Conservation (phyloP, 2,797 vertebrate species). For the Fistularia tabacaria region DNA sequence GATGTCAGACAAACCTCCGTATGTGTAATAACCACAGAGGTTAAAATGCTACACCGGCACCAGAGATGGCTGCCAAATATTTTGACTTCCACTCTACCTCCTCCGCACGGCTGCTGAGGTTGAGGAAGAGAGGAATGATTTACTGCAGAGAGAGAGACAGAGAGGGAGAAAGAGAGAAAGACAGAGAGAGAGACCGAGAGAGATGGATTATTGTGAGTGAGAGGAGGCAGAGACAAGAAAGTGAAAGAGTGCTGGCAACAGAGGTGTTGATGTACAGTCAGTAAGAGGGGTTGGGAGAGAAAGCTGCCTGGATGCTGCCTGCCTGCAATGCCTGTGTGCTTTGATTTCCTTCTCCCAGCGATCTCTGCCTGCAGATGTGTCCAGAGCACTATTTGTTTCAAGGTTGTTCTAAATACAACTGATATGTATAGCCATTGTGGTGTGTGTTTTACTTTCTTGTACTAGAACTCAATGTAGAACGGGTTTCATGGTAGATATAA, state of each 20-base stretch:
- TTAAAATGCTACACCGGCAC: conserved; percentile 73
- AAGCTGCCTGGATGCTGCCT: conserved; percentile 34
- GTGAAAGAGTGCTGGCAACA: too few species aligned
- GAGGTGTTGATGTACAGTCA: too few species aligned
- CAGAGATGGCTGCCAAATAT: conserved; percentile 73
- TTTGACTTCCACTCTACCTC: conserved; percentile 72
- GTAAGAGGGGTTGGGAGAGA: too few species aligned
- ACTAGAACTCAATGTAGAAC: conserved; percentile 39
- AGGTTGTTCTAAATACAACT: conserved; percentile 72
- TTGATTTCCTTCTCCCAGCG: conserved; percentile 52
- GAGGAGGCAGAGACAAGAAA: too few species aligned
- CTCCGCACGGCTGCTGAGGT: conserved; percentile 69
- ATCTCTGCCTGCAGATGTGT: conserved; percentile 46
- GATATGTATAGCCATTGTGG: conserved; percentile 48
- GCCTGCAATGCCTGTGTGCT: conserved; percentile 52
- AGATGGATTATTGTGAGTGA: conserved; percentile 11
- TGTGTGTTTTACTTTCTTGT: conserved; percentile 58
- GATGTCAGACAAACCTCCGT: conserved; percentile 72
- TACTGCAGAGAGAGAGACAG: conserved; percentile 44
- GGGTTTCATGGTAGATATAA: conserved; percentile 43
- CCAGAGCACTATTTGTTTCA: conserved; percentile 57
- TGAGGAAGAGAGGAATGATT: conserved; percentile 61
- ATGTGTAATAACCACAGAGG: conserved; percentile 73
- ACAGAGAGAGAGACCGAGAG: conserved; percentile 53
- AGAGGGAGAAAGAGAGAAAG: conserved; percentile 59